Evolutionary conservation across 2,113 vertebrate species (phyloP), one percentile per base, ranked within the genome.

Genomic region (Butorides virescens): DNA sequence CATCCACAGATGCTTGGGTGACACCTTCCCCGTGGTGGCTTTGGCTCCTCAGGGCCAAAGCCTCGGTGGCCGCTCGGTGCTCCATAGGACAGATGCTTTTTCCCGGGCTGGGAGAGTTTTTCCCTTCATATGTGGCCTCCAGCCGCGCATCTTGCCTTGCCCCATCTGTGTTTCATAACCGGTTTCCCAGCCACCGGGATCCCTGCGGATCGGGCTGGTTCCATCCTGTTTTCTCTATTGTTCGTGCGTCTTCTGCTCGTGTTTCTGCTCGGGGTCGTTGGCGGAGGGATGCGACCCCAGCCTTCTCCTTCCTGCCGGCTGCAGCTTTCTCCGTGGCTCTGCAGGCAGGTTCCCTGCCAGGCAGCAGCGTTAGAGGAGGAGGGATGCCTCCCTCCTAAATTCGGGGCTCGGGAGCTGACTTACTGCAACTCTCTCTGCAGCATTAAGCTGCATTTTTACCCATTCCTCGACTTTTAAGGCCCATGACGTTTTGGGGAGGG

Each of bases 111-210:
- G 74, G 49, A 13, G 13, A 23, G 39, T 53, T 90, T 76, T 42
- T 49, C 29, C 85, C 58, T 71, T 11, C 4, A 18, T 3, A 19
- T 5, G 46, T 7, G 3, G 12, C 42, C 92, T 86, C n/a, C 90
- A 44, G 88, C 30, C 30, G 1, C 2, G 10, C 22, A 4, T 50
- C 47, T 37, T 14, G 14, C 62, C 67, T 52, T 78, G n/a, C 67
- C 84, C 88, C 94, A 94, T 78, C 95, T 93, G 92, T 18, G 16
- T 94, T 91, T 81, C 88, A 89, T 95, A 65, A 92, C 4, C 1
- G 1, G 32, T 49, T 73, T 90, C 84, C 87, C 92, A 75, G 73
- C n/a, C 30, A 3, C 58, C 4, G 15, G 21, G n/a, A 77, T 86
- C 92, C 82, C 88, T 46, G 88, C 8, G 5, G 88, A 16, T 29